These are phyloP conservation scores for Oreortyx pictus DNA, from an alignment of 2,797 vertebrate genomes.

Conservation along the genomic window DNA sequence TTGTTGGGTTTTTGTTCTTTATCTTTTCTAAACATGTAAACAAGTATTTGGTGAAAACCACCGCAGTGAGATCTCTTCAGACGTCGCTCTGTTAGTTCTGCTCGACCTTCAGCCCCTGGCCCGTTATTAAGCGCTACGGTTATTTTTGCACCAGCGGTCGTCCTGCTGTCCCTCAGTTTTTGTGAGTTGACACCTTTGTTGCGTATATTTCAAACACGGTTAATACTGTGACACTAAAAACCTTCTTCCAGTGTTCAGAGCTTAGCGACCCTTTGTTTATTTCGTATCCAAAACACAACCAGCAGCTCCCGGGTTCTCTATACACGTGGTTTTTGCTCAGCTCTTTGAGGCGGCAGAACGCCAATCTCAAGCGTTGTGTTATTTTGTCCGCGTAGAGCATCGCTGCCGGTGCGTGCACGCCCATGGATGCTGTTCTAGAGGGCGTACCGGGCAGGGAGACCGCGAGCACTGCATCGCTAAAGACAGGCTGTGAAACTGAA, in stretches of 20 bases:
- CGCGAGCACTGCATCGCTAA: neutral
- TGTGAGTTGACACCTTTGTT: conserved; percentile 56
- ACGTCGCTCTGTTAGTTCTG: neutral
- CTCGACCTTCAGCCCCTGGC: neutral
- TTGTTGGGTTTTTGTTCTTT: neutral
- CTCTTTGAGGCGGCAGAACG: neutral
- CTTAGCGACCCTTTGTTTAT: conserved; percentile 27
- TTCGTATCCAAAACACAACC: neutral
- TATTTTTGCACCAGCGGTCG: conserved; percentile 54
- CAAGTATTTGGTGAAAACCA: neutral
- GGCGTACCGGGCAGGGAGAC: neutral
- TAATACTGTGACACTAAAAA: conserved; percentile 36
- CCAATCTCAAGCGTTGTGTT: neutral
- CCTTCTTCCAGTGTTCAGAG: neutral
- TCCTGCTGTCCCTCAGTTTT: conserved; percentile 50
- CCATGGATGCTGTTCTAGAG: neutral
- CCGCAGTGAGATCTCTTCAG: neutral
- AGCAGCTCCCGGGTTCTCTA: neutral
- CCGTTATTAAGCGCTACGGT: conserved; percentile 38
- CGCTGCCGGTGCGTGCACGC: neutral
- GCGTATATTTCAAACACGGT: conserved; percentile 38
- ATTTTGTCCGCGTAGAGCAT: neutral
- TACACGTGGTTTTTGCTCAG: neutral
- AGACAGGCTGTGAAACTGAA: conserved; percentile 33
- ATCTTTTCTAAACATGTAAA: neutral